Evolutionary conservation across 2,888 invertebrate genomes (phyloP).

Genomic region (Pharmacophagus antenor): DNA sequence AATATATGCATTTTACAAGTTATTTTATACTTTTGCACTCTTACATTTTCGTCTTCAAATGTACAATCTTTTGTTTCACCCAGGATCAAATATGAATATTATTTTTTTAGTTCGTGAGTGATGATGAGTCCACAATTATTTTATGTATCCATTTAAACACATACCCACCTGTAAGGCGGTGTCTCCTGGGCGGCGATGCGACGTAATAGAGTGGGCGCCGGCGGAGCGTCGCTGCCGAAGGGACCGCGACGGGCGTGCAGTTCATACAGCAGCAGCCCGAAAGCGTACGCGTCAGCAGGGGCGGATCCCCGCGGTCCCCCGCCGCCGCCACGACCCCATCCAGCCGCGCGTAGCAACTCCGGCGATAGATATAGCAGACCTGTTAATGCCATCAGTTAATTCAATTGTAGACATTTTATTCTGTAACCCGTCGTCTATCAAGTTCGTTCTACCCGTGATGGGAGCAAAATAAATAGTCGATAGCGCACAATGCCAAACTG

Average conservation of each 20-base stretch:
- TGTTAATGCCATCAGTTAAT: conserved; percentile 43
- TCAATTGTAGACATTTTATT: background rate
- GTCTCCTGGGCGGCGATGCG: conserved; percentile 78
- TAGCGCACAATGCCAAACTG: too few relatives aligned
- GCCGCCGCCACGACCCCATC: conserved; percentile 73
- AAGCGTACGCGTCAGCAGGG: conserved; percentile 92
- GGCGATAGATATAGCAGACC: conserved; percentile 91
- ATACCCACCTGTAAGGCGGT: conserved; percentile 82
- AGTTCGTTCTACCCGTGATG: too few relatives aligned
- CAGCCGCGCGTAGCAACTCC: conserved; percentile 83
- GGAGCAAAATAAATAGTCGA: too few relatives aligned
- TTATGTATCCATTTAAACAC: conserved; percentile 44
- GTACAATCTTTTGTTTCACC: background rate
- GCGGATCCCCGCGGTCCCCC: conserved; percentile 68
- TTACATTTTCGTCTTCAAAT: too few relatives aligned
- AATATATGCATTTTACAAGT: too few relatives aligned
- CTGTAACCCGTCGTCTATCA: too few relatives aligned
- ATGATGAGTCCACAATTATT: background rate
- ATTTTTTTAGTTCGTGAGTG: background rate
- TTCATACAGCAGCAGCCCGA: conserved; percentile 93
- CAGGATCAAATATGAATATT: background rate
- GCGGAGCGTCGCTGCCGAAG: conserved; percentile 86
- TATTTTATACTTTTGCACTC: too few relatives aligned
- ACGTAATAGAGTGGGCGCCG: conserved; percentile 83
- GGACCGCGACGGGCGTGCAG: conserved; percentile 93